phyloP scores from a whole-genome alignment of 1,140 invertebrate species.

The Pteromalus puparum region DNA sequence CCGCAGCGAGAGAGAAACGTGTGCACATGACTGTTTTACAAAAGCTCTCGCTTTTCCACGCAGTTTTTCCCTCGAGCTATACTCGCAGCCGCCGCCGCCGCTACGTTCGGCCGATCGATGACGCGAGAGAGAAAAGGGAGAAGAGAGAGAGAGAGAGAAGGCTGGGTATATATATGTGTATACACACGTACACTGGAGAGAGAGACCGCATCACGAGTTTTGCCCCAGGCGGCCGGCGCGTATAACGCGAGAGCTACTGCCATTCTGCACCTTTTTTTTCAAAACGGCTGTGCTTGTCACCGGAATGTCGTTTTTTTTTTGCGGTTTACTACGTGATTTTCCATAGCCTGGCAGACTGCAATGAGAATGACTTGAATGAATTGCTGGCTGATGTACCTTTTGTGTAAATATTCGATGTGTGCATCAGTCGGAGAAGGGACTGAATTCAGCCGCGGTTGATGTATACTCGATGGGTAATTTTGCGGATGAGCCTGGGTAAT shows the following conservation, averaged over 20 bases:
- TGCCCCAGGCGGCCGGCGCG: not conserved
- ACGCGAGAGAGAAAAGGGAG: not conserved
- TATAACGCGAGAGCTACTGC: not conserved
- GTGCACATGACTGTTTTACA: not conserved
- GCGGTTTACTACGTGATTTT: not conserved
- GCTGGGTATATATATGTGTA: not conserved
- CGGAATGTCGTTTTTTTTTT: not conserved
- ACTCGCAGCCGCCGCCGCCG: too few species aligned
- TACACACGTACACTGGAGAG: not conserved
- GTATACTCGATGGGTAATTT: too few species aligned
- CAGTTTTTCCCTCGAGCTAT: constrained; percentile 17
- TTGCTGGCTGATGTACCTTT: not conserved
- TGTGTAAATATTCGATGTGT: too few species aligned
- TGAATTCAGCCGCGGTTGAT: too few species aligned
- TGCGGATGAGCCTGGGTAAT: too few species aligned
- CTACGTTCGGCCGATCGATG: constrained; percentile 20
- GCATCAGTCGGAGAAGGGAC: too few species aligned
- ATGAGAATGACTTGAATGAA: not conserved
- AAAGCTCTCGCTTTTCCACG: constrained; percentile 26
- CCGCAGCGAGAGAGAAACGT: not conserved
- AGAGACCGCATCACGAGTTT: not conserved
- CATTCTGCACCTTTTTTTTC: constrained; percentile 9
- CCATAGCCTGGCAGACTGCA: not conserved
- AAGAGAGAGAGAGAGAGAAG: not conserved
- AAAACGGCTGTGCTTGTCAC: not conserved